A percentile compares a stretch with the other conserved stretches of the same genome.
Evolutionary conservation across 2,113 vertebrate species (phyloP).

Genomic region (Chamaetylas fuelleborni): DNA sequence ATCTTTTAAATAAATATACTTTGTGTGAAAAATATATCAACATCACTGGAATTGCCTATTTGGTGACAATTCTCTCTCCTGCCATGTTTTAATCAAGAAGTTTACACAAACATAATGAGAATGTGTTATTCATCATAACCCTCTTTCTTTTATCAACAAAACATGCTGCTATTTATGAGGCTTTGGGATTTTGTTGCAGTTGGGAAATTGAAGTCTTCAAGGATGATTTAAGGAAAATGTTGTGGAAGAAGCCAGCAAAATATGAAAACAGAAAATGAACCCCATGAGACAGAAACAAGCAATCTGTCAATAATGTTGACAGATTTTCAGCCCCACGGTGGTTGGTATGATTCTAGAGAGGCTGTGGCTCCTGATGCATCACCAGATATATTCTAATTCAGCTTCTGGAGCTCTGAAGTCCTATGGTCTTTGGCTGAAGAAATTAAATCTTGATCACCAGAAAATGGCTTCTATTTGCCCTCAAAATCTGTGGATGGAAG

Average conservation of each 20-base stretch:
- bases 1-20: background rate
- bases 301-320: background rate
- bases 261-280: background rate
- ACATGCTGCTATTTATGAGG: background rate
- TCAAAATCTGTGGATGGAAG: background rate
- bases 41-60: background rate
- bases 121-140: background rate
- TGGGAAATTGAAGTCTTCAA: constrained; percentile 19
- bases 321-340: background rate
- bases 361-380: background rate
- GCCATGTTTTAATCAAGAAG: constrained; percentile 23
- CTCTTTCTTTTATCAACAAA: constrained; percentile 2
- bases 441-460: background rate
- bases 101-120: background rate
- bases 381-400: background rate
- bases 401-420: background rate
- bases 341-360: background rate
- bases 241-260: constrained; percentile 8
- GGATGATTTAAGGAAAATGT: background rate
- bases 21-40: background rate
- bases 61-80: background rate
- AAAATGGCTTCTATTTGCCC: background rate
- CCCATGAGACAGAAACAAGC: background rate
- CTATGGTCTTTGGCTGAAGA: background rate
- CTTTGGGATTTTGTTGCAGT: background rate